Conservation (phyloP, 2,888 invertebrate species). For the Zaprionus obscuricornis region DNA sequence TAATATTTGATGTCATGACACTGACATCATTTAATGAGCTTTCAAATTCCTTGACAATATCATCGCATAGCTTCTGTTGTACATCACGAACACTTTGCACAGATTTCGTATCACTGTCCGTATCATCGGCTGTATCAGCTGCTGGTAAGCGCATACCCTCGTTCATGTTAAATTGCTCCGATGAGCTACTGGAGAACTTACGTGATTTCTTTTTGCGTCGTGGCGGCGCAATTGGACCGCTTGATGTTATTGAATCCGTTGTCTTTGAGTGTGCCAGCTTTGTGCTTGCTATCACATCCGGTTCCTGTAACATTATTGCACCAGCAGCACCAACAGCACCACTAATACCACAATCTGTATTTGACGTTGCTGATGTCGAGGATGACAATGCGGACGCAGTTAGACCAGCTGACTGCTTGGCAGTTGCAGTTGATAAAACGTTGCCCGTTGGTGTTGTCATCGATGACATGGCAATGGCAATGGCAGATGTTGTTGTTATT, state of each 20-base stretch:
- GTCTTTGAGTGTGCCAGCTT: conserved; percentile 86
- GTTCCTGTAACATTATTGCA: conserved; percentile 86
- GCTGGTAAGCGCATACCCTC: conserved; percentile 78
- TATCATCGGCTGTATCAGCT: conserved; percentile 80
- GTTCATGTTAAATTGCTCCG: conserved; percentile 82
- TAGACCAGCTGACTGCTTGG: conserved; percentile 7
- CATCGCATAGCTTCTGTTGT: conserved; percentile 81
- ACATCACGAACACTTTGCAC: conserved; percentile 80
- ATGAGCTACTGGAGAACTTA: conserved; percentile 81
- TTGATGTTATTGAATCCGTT: conserved; percentile 83
- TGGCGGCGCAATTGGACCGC: conserved; percentile 90
- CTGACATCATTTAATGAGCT: conserved; percentile 87
- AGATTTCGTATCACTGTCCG: conserved; percentile 80
- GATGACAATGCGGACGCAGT: background rate
- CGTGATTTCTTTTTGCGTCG: conserved; percentile 88
- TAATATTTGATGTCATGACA: conserved; percentile 48
- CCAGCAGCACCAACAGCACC: conserved; percentile 7
- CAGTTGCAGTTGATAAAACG: too few species aligned
- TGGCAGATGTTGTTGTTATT: conserved; percentile 12
- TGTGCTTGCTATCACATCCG: conserved; percentile 96
- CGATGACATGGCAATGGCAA: conserved; percentile 9
- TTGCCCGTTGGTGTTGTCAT: too few species aligned
- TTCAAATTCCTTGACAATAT: conserved; percentile 88
- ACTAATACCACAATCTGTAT: conserved; percentile 4
- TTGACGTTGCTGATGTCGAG: background rate